phyloP scores from a whole-genome alignment of 1,140 invertebrate genomes.

The Lethrus apterus region DNA sequence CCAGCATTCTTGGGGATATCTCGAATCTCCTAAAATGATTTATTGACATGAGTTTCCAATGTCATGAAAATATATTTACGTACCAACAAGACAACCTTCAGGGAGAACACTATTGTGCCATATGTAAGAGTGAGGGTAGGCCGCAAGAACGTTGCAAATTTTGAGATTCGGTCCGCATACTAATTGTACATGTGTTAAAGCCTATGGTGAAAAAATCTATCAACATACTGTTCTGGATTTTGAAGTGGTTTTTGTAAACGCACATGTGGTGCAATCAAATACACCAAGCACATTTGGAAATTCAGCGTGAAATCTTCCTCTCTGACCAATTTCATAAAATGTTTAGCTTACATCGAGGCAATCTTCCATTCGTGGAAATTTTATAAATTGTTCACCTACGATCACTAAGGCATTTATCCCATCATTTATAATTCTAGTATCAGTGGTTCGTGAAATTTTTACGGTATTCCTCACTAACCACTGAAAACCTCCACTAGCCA shows the following conservation, averaged over 20 bases:
- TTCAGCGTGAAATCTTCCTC: neutral
- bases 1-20: neutral
- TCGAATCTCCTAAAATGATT: no score
- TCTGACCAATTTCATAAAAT: slow-evolving; percentile 11
- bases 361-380: slow-evolving; percentile 6
- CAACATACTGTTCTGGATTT: neutral
- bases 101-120: no score
- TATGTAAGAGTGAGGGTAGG: slow-evolving; percentile 1
- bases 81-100: no score
- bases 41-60: no score
- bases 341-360: neutral
- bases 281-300: slow-evolving; percentile 12
- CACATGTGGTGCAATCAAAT: slow-evolving; percentile 9
- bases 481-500: slow-evolving; percentile 2
- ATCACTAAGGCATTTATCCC: no score
- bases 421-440: no score
- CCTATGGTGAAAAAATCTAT: slow-evolving; percentile 9
- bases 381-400: slow-evolving; percentile 16
- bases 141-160: slow-evolving; percentile 15
- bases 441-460: no score
- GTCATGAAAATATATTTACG: no score
- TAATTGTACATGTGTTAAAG: slow-evolving; percentile 13
- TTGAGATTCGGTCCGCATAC: slow-evolving; percentile 15
- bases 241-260: slow-evolving; percentile 5
- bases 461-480: slow-evolving; percentile 6